Base-by-base conservation (phyloP, 2,888 invertebrate genomes). In the Merodon equestris region DNA sequence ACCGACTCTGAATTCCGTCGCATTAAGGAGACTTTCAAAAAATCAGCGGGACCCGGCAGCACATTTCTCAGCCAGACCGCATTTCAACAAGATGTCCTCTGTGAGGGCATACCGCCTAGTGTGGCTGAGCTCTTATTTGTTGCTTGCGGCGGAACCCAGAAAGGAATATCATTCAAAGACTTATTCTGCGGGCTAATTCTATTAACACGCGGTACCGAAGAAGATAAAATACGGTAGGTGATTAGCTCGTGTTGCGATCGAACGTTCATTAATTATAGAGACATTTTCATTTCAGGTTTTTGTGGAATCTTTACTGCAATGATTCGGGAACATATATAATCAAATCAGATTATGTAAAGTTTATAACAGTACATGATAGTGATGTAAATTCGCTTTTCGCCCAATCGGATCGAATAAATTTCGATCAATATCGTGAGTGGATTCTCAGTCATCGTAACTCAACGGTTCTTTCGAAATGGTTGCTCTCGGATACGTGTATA, bases 21-120 rank as follows among this genome's bases (percentile, higher is more conserved):
- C 83, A 92, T 97, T 72, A 94, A 94, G 86, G 96, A 96, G 89
- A 95, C 96, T 53, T 97, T 96, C 88, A 96, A 96, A 87, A 92
- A 95, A 86, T 92, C 94, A 83, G 94, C 95, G 64, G 94, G 94
- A 75, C 90, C 92, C 74, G 93, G 92, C 18, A 91, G 92, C 68
- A 90, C 91, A 83, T 90, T 92, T 83, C 90, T 95, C 86, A 93
- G 93, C 84, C 92, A 94, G 84, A 92, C 92, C 85, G 92, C 93
- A 47, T 97, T 97, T 89, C 92, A 93, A 64, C 93, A 93, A 86
- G 95, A 96, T 89, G 96, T 97, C 60, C 90, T 97, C 72, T 95
- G 96, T 84, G 96, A 96, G 88, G 94, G 95, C 58, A 95, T 97
- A 17, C 97, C 97, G 1, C 88, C 90, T 58, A 92, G 93, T 83